Percentiles rank a stretch among this genome's conserved stretches.
These are phyloP conservation scores for Heliornis fulica DNA, from an alignment of 2,113 vertebrate species.

Conservation along the genomic window DNA sequence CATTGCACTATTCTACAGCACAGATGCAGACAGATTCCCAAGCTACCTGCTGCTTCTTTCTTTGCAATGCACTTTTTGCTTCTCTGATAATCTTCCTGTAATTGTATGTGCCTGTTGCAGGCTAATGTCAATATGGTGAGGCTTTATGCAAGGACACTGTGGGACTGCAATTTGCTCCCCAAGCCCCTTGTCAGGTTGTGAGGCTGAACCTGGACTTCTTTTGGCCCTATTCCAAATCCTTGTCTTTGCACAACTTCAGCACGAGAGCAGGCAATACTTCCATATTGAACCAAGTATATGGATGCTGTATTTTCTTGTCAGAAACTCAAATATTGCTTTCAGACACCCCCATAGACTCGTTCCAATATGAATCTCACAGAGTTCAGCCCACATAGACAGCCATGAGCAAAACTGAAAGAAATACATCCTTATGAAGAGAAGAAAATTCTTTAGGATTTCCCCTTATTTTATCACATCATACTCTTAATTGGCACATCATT, in stretches of 20 bases:
- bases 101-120: not conserved
- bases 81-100: not conserved
- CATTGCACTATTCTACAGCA: not conserved
- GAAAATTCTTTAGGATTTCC: not conserved
- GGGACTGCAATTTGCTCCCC: not conserved
- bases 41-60: not conserved
- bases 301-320: conserved; percentile 12
- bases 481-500: not conserved
- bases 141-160: not conserved
- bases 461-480: not conserved
- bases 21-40: rapidly evolving
- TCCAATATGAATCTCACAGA: not conserved
- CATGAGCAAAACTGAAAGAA: not conserved
- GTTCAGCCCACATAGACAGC: not conserved
- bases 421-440: not conserved
- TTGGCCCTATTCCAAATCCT: not conserved
- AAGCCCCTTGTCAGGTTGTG: not conserved
- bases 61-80: not conserved
- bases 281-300: not conserved
- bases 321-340: conserved; percentile 24
- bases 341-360: not conserved
- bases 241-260: not conserved
- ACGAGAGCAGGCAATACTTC: not conserved
- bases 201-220: conserved; percentile 1
- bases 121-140: not conserved